Evolutionary conservation across 2,888 invertebrate genomes (phyloP), one percentile per base, ranked within the genome.

Genomic region (Nipponacmea schrenckii): DNA sequence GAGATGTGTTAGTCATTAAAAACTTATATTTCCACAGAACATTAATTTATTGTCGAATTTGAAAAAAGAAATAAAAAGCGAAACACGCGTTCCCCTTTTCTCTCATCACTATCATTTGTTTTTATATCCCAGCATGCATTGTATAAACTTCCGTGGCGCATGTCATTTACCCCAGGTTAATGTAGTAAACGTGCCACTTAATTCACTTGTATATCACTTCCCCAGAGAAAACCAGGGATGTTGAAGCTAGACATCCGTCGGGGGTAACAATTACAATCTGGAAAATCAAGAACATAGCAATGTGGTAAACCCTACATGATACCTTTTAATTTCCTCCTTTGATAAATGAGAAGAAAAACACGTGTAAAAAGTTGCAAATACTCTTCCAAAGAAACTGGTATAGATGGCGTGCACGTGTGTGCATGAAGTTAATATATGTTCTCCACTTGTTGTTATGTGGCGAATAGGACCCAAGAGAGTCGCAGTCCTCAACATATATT

Each of bases 61-160:
- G 39, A 39, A 39, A 39, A 39, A 39, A 56, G 48, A 48, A 20
- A 20, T 20, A 12, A 56, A 56, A 20, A 20, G 56, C 20, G 20
- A 15, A 56, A 56, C 56, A 56, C 56, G 56, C 56, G 56, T 56
- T 56, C 10, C 56, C 10, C 20, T 56, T 56, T 56, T 24, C 20
- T 20, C 56, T 56, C 20, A 24, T 56, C 20, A 56, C 24, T 56
- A 20, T 24, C 56, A 56, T 20, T 56, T 56, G 56, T 56, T 56
- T 56, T 56, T 56, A 20, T 20, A 24, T 20, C 56, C 56, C 56
- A 56, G 56, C 56, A 56, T 56, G 56, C 56, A 20, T 56, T 56
- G 56, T 56, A 56, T 56, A 56, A 56, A 56, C 56, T 56, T 56
- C 56, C 56, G 56, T 24, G 56, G 56, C 56, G 56, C 56, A 56